A percentile compares a stretch with the other conserved stretches of the same genome.
Conservation (phyloP, 1,140 invertebrate species). For the Scaptomyza pallida region DNA sequence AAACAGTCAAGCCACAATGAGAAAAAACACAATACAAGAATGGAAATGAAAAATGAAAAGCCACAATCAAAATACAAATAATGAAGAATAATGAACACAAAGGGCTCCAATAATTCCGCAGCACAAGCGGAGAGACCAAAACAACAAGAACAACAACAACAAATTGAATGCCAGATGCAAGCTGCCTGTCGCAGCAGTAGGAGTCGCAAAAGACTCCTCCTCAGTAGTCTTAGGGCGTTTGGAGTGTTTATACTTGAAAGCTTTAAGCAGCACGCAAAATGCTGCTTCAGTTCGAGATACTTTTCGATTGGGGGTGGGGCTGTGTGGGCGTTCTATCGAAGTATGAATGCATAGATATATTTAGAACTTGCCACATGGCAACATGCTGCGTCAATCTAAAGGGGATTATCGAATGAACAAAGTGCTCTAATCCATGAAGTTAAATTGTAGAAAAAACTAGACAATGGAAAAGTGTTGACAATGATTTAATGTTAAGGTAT, state of each 20-base stretch:
- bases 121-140: neutral
- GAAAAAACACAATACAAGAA: conserved; percentile 1
- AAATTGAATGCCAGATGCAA: conserved; percentile 30
- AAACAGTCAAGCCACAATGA: conserved; percentile 39
- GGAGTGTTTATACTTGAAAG: conserved; percentile 31
- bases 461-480: conserved; percentile 1
- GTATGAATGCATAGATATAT: conserved; percentile 6
- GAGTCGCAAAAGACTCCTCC: neutral
- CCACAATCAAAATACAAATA: conserved; percentile 65
- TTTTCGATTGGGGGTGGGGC: neutral
- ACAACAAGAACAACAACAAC: conserved; percentile 3
- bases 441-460: neutral
- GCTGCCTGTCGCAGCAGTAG: conserved; percentile 4
- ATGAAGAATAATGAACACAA: conserved; percentile 62
- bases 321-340: neutral
- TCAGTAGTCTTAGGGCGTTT: neutral
- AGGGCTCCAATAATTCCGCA: conserved; percentile 37
- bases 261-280: conserved; percentile 19
- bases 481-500: neutral
- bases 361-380: conserved; percentile 8
- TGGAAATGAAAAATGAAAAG: conserved; percentile 5
- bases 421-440: conserved; percentile 3
- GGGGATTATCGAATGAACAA: conserved; percentile 24
- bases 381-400: conserved; percentile 3
- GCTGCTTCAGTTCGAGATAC: conserved; percentile 18